Conservation (phyloP, 2,888 invertebrate genomes). For the Pterobdella sp. region DNA sequence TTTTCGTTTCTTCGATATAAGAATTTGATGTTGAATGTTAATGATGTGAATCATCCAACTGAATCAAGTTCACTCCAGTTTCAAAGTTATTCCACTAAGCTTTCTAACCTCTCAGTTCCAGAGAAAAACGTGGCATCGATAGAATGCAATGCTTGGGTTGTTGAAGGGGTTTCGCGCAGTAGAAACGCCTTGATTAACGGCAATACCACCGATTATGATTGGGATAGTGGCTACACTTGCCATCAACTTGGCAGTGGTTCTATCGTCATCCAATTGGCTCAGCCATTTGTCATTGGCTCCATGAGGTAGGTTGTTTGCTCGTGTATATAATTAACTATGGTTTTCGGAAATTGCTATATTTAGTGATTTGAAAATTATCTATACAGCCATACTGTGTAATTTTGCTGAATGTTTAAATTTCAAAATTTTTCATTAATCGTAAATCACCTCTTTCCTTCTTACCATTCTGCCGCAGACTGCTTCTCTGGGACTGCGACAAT, state of each 20-base stretch:
- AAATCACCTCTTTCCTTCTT: background rate
- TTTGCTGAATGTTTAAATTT: no score
- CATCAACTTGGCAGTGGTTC: conserved; percentile 76
- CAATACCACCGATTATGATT: conserved; percentile 86
- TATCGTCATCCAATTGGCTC: conserved; percentile 87
- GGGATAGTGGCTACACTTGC: conserved; percentile 97
- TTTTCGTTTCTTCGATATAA: no score
- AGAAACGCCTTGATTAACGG: conserved; percentile 92
- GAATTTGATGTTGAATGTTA: background rate
- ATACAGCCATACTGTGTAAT: no score
- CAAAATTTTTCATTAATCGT: background rate
- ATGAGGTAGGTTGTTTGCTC: conserved; percentile 58
- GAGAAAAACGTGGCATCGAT: conserved; percentile 83
- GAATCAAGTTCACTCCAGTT: background rate
- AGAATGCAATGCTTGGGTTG: conserved; percentile 79
- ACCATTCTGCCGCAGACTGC: conserved; percentile 55
- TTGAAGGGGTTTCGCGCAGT: conserved; percentile 86
- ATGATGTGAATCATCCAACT: background rate
- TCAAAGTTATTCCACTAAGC: background rate
- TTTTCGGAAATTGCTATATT: background rate
- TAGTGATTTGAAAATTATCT: background rate
- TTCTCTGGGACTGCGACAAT: conserved; percentile 84
- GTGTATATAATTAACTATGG: background rate
- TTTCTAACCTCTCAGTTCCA: conserved; percentile 58
- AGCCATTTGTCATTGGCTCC: conserved; percentile 84